Conservation (phyloP, 2,888 invertebrate species). For the Sinotaia quadrata region DNA sequence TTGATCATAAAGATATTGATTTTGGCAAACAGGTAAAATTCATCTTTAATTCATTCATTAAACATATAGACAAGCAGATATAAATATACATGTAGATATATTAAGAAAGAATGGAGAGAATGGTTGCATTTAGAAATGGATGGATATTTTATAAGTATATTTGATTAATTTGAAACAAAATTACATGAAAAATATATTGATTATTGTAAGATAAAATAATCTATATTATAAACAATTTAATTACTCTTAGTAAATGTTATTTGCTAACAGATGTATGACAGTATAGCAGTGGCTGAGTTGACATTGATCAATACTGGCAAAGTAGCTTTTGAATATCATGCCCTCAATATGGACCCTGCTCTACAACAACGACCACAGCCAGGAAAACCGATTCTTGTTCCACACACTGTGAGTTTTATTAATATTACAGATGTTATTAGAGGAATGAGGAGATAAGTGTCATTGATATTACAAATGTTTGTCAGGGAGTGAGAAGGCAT, state of each 20-base stretch:
- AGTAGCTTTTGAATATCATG: constrained; percentile 70
- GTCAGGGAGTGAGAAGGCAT: not conserved
- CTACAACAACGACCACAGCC: constrained; percentile 61
- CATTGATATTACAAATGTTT: not conserved
- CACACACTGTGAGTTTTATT: constrained; percentile 69
- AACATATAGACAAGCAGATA: no score
- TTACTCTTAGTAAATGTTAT: not conserved
- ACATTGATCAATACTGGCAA: constrained; percentile 69
- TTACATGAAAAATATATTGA: no score
- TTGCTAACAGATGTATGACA: constrained; percentile 68
- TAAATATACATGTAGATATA: not conserved
- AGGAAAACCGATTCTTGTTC: constrained; percentile 67
- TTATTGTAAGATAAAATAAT: no score
- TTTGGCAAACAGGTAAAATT: constrained; percentile 68
- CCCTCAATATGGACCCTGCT: constrained; percentile 66
- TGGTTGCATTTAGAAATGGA: no score
- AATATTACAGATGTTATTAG: not conserved
- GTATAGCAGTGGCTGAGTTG: constrained; percentile 64
- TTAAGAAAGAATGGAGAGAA: no score
- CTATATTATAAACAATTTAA: not conserved
- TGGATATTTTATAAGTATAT: no score
- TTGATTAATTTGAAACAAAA: no score
- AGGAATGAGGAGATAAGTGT: not conserved
- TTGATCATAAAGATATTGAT: constrained; percentile 68
- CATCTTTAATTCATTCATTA: no score